A percentile compares a stretch with the other conserved stretches of the same genome.
phyloP scores from a whole-genome alignment of 2,888 invertebrate species.

The Resseliella maxima region DNA sequence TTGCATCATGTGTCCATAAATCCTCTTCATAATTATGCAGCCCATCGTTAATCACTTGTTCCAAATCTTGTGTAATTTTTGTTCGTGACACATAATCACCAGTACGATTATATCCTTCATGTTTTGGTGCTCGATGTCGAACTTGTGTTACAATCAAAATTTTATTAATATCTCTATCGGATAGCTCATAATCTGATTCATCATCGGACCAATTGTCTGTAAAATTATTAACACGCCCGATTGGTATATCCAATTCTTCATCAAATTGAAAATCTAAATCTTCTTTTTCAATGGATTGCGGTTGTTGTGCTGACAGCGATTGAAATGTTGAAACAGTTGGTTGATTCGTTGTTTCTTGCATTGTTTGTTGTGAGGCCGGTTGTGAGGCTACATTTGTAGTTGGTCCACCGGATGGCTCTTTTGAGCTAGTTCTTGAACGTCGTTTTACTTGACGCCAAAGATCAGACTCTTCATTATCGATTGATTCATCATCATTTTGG shows the following conservation, averaged over 20 bases:
- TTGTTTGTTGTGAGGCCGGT: slow-evolving; percentile 66
- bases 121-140: slow-evolving; percentile 75
- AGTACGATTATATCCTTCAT: slow-evolving; percentile 90
- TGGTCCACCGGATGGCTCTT: slow-evolving; percentile 64
- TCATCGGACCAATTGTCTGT: slow-evolving; percentile 80
- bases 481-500: background rate
- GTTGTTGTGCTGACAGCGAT: background rate
- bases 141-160: slow-evolving; percentile 93
- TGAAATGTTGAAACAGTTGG: background rate
- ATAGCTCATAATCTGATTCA: slow-evolving; percentile 88
- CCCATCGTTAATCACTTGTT: slow-evolving; percentile 97
- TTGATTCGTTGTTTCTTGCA: slow-evolving; percentile 56
- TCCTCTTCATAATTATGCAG: slow-evolving; percentile 96
- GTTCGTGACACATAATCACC: slow-evolving; percentile 90
- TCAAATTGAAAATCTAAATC: slow-evolving; percentile 97
- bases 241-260: slow-evolving; percentile 90
- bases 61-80: slow-evolving; percentile 94
- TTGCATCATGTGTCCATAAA: slow-evolving; percentile 78
- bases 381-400: slow-evolving; percentile 56
- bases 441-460: slow-evolving; percentile 72
- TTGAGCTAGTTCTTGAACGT: slow-evolving; percentile 71
- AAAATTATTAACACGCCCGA: slow-evolving; percentile 84
- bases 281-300: slow-evolving; percentile 71
- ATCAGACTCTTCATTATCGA: slow-evolving; percentile 61
- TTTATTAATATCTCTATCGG: slow-evolving; percentile 92